Percentiles rank a stretch among this genome's conserved stretches.
These are phyloP conservation scores for Luperina testacea DNA, from an alignment of 2,888 invertebrate genomes.

Conservation along the genomic window DNA sequence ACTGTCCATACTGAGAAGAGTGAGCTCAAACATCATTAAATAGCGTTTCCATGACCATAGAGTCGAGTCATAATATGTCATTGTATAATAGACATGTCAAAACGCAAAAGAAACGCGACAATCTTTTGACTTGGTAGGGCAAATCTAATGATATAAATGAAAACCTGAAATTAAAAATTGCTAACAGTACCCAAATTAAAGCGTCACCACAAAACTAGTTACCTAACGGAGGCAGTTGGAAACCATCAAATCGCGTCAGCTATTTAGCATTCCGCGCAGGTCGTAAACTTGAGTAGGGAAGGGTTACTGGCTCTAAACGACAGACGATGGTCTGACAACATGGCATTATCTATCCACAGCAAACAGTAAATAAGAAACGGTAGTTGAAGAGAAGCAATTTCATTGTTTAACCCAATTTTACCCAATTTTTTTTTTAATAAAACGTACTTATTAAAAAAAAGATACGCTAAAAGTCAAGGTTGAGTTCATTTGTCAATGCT, in stretches of 20 bases:
- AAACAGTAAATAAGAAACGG: slow-evolving; percentile 19
- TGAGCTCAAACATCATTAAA: too few species aligned
- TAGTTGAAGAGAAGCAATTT: background rate
- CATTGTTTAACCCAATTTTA: too few species aligned
- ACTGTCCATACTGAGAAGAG: too few species aligned
- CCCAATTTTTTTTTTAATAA: too few species aligned
- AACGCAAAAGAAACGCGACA: too few species aligned
- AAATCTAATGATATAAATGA: too few species aligned
- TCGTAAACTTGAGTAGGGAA: slow-evolving; percentile 47
- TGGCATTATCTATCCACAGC: slow-evolving; percentile 15
- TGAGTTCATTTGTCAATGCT: background rate
- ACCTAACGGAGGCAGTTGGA: background rate
- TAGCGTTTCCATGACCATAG: too few species aligned
- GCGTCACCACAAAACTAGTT: slow-evolving; percentile 12
- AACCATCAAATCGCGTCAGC: slow-evolving; percentile 20
- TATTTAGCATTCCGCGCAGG: slow-evolving; percentile 50
- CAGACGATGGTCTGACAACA: slow-evolving; percentile 43
- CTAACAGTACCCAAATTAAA: background rate
- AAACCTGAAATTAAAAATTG: background rate
- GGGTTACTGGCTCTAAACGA: slow-evolving; percentile 36
- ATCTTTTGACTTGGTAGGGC: too few species aligned
- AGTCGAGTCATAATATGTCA: too few species aligned
- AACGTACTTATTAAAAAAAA: too few species aligned
- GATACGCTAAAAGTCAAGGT: background rate
- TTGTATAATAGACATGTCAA: too few species aligned